Percentiles rank a stretch among this genome's conserved stretches.
Conservation (phyloP, 1,140 invertebrate genomes). For the Temnothorax longispinosus region DNA sequence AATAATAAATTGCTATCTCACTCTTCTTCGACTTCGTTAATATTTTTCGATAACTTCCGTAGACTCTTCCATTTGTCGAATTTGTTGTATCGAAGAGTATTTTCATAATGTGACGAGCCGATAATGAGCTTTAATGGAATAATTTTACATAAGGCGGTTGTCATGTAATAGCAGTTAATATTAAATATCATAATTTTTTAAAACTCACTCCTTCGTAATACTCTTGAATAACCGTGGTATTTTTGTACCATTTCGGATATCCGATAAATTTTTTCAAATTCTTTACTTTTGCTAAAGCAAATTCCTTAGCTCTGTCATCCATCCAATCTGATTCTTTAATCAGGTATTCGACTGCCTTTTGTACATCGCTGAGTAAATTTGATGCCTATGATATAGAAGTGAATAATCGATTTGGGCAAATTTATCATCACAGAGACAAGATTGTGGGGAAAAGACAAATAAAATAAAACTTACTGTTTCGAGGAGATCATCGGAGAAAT, state of each 20-base stretch:
- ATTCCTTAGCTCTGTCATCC: slow-evolving; percentile 48
- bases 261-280: slow-evolving; percentile 60
- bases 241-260: slow-evolving; percentile 63
- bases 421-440: not conserved
- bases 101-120: slow-evolving; percentile 44
- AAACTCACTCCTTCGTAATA: slow-evolving; percentile 61
- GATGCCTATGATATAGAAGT: slow-evolving; percentile 44
- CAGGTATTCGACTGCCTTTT: slow-evolving; percentile 54
- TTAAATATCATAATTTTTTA: not conserved
- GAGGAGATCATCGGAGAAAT: not conserved
- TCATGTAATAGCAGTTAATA: not conserved
- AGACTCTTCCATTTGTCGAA: slow-evolving; percentile 8
- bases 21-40: not conserved
- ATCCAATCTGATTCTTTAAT: slow-evolving; percentile 63
- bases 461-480: slow-evolving; percentile 18
- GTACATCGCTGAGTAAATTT: slow-evolving; percentile 63
- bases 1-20: slow-evolving; percentile 34
- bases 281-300: slow-evolving; percentile 59
- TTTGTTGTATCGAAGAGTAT: slow-evolving; percentile 26
- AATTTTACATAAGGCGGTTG: not conserved
- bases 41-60: not conserved
- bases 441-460: not conserved
- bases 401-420: not conserved
- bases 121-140: slow-evolving; percentile 42
- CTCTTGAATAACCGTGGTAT: slow-evolving; percentile 50